Evolutionary conservation across 2,888 invertebrate genomes (phyloP).

Genomic region (Cryptocheilus praepositus): DNA sequence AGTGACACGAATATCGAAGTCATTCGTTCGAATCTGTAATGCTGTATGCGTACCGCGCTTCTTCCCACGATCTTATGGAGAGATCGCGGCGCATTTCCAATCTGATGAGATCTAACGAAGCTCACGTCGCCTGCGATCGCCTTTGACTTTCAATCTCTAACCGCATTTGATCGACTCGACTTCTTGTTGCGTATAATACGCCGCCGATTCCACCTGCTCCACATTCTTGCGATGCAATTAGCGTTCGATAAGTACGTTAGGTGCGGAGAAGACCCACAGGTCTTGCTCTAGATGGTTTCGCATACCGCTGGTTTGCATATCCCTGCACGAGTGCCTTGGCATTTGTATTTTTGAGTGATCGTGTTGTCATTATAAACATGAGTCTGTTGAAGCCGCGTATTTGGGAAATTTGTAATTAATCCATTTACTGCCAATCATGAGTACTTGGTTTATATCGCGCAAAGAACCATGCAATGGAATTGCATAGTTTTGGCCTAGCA

Average conservation of each 20-base stretch:
- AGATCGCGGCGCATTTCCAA: not conserved
- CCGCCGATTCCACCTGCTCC: constrained; percentile 42
- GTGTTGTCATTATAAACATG: too few relatives aligned
- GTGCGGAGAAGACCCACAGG: constrained; percentile 42
- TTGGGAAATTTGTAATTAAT: too few relatives aligned
- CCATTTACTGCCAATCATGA: too few relatives aligned
- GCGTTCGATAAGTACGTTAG: constrained; percentile 57
- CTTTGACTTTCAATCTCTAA: too few relatives aligned
- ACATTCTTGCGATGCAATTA: constrained; percentile 53
- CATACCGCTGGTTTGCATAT: too few relatives aligned
- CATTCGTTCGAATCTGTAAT: constrained; percentile 30
- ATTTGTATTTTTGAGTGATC: too few relatives aligned
- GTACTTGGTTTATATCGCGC: too few relatives aligned
- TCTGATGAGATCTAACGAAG: constrained; percentile 24
- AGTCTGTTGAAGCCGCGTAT: too few relatives aligned
- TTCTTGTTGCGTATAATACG: too few relatives aligned
- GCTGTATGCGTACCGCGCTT: constrained; percentile 16
- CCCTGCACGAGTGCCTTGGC: too few relatives aligned
- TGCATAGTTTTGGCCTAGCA: too few relatives aligned
- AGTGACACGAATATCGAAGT: constrained; percentile 27
- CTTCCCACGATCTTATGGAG: constrained; percentile 39
- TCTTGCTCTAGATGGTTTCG: constrained; percentile 35
- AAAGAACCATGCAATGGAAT: too few relatives aligned
- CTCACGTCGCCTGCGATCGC: not conserved
- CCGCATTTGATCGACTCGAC: constrained; percentile 6